Evolutionary conservation across 2,113 vertebrate species (phyloP).

Genomic region (Mobula birostris): DNA sequence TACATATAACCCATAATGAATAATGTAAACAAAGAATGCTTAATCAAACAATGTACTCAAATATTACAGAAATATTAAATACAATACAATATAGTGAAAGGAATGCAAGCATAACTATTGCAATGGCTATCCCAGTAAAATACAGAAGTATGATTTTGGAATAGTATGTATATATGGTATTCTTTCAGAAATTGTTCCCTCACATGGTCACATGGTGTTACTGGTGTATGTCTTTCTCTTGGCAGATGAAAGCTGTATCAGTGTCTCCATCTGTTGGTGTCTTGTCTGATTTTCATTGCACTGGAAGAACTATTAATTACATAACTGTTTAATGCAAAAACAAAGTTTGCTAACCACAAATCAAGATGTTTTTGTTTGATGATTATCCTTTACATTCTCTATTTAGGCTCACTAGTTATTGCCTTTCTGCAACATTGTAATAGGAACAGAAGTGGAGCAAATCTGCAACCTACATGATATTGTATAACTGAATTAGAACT

Average conservation of each 20-base stretch:
- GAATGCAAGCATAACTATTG: neutral
- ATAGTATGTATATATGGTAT: no score
- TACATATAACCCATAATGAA: no score
- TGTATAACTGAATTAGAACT: neutral
- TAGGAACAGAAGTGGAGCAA: neutral
- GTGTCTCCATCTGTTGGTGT: neutral
- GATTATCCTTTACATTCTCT: neutral
- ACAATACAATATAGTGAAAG: neutral
- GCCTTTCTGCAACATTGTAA: neutral
- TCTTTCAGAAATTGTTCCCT: neutral
- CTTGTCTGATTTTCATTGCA: neutral
- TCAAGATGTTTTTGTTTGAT: neutral
- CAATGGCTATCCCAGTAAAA: neutral
- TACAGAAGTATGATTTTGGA: neutral
- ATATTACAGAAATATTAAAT: no score
- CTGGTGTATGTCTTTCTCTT: neutral
- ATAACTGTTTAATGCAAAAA: neutral
- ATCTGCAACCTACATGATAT: neutral
- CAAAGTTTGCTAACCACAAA: neutral
- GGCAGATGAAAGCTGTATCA: neutral
- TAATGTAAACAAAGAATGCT: no score
- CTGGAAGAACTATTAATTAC: neutral
- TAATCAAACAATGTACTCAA: no score
- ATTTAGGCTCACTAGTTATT: neutral
- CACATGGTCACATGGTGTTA: neutral